Percentiles rank a stretch among this genome's conserved stretches.
Conservation (phyloP, 2,797 vertebrate genomes). For the Clarias fuscus region DNA sequence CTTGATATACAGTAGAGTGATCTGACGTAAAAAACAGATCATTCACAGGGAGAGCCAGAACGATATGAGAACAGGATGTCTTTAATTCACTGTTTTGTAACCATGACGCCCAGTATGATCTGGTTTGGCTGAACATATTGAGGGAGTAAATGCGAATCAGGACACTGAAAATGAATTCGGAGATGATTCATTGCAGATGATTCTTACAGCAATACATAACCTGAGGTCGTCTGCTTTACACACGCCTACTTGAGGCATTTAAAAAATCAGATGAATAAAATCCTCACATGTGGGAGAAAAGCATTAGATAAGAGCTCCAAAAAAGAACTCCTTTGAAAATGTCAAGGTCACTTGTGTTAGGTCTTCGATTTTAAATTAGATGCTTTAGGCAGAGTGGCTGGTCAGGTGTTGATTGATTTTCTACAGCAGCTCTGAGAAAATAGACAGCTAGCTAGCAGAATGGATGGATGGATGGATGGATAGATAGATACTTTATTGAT, state of each 20-base stretch:
- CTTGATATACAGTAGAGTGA: background rate
- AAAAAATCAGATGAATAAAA: background rate
- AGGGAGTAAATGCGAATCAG: slow-evolving; percentile 28
- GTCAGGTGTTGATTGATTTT: background rate
- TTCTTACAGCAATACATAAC: slow-evolving; percentile 20
- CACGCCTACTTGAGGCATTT: background rate
- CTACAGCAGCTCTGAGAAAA: background rate
- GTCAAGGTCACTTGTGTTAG: background rate
- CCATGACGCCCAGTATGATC: slow-evolving; percentile 23
- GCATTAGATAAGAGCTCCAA: background rate
- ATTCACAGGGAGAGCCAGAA: background rate
- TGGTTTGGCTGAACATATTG: slow-evolving; percentile 11
- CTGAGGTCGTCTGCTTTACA: slow-evolving; percentile 4
- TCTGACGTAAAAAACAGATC: background rate
- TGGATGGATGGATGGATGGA: no score
- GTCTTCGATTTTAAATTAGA: background rate
- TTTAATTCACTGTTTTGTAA: slow-evolving; percentile 33
- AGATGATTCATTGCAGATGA: slow-evolving; percentile 9
- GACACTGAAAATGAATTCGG: slow-evolving; percentile 6
- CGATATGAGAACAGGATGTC: background rate
- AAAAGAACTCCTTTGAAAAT: slow-evolving; percentile 1
- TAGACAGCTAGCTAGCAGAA: no score
- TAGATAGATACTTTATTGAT: no score
- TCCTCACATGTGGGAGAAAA: background rate
- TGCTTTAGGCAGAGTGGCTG: background rate